Conservation (phyloP, 2,888 invertebrate species). For the Sphecodes monilicornis region DNA sequence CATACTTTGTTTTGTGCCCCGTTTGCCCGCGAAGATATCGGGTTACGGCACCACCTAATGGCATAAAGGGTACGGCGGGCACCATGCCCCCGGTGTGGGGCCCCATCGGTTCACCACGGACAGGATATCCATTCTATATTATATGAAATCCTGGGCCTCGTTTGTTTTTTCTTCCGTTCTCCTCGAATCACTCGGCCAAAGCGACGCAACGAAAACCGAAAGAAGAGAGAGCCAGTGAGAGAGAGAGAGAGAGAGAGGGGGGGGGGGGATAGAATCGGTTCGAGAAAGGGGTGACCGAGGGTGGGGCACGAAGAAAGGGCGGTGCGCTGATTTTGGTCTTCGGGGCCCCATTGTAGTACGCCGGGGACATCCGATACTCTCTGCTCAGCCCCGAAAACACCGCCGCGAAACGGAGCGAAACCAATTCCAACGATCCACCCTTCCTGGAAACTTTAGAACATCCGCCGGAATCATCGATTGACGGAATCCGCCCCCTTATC, state of each 20-base stretch:
- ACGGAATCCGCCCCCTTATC: constrained; percentile 23
- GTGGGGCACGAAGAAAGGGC: constrained; percentile 80
- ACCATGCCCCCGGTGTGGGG: constrained; percentile 32
- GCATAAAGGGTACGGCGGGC: constrained; percentile 65
- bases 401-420: constrained; percentile 75
- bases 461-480: constrained; percentile 77
- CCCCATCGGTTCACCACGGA: constrained; percentile 64
- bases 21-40: constrained; percentile 69
- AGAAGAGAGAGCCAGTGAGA: constrained; percentile 11
- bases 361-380: constrained; percentile 76
- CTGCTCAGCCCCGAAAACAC: constrained; percentile 42
- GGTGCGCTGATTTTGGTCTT: constrained; percentile 79
- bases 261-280: constrained; percentile 45
- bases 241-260: constrained; percentile 12
- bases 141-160: constrained; percentile 63
- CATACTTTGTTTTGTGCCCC: constrained; percentile 74
- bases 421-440: constrained; percentile 72
- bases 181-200: background rate
- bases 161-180: constrained; percentile 35
- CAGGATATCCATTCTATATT: constrained; percentile 82
- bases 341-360: constrained; percentile 64
- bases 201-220: background rate
- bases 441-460: constrained; percentile 77
- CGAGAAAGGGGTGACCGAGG: constrained; percentile 63
- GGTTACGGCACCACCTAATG: constrained; percentile 77